These are phyloP conservation scores for Tipula vernalis DNA, from an alignment of 2,888 invertebrate genomes.

Conservation along the genomic window DNA sequence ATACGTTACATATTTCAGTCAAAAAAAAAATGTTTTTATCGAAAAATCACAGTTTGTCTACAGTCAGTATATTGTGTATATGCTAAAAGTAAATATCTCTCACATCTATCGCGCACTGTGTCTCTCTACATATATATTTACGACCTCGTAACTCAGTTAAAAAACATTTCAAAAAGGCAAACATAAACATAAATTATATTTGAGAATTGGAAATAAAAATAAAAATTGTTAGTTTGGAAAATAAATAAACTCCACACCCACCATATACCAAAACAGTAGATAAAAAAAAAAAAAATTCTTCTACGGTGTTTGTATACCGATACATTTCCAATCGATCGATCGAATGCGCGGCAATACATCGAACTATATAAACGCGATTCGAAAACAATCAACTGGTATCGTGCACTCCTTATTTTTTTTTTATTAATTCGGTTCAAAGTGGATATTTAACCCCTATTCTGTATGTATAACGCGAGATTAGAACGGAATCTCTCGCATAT, in stretches of 20 bases:
- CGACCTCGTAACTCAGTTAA: conserved; percentile 4
- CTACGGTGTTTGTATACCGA: neutral
- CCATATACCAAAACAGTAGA: neutral
- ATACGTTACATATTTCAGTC: neutral
- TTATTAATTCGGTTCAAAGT: neutral
- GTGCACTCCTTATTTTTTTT: neutral
- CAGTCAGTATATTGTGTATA: neutral
- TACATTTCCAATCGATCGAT: neutral
- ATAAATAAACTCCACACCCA: conserved; percentile 4
- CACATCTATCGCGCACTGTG: neutral
- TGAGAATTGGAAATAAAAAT: neutral
- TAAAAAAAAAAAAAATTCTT: neutral
- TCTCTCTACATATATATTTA: neutral
- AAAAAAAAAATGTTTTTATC: neutral
- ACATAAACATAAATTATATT: conserved; percentile 4
- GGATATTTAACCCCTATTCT: neutral
- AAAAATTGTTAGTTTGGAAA: neutral
- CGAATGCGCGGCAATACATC: neutral
- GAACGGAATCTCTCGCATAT: neutral
- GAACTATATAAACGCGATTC: neutral
- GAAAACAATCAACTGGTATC: neutral
- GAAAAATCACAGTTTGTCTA: conserved; percentile 4
- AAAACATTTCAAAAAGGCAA: conserved; percentile 4
- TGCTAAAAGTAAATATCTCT: neutral
- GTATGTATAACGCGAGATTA: neutral